Evolutionary conservation across 2,113 vertebrate genomes (phyloP).

Genomic region (Antidorcas marsupialis): DNA sequence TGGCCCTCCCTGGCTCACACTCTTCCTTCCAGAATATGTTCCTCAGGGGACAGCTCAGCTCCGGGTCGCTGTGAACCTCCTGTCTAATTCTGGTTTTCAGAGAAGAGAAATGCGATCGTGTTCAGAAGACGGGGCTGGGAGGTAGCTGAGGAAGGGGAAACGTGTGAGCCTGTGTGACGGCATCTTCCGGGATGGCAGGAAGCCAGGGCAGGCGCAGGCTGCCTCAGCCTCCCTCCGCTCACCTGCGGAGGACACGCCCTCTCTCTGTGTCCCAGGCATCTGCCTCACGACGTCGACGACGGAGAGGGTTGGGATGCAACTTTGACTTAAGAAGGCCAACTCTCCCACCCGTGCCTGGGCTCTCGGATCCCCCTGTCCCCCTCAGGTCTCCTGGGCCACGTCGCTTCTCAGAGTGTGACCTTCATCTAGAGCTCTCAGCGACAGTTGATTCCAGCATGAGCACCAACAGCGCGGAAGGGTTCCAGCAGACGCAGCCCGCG

Average conservation of each 20-base stretch:
- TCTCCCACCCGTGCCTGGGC: fast-evolving
- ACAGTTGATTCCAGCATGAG: fast-evolving
- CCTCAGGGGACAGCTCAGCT: not conserved
- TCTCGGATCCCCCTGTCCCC: not conserved
- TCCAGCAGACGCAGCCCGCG: fast-evolving
- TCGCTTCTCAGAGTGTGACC: fast-evolving
- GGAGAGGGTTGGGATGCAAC: not conserved
- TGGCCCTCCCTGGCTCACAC: fast-evolving
- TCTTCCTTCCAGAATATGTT: not conserved
- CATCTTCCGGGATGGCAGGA: fast-evolving
- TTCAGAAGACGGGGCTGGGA: not conserved
- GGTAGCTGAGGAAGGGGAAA: not conserved
- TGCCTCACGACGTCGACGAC: fast-evolving
- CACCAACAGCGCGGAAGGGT: fast-evolving
- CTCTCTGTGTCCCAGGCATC: too few relatives aligned
- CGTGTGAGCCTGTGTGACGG: fast-evolving
- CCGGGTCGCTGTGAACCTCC: not conserved
- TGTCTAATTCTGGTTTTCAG: not conserved
- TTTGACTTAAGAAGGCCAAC: not conserved
- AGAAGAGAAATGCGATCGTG: not conserved
- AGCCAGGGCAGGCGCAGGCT: fast-evolving
- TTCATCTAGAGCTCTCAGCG: fast-evolving
- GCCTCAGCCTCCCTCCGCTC: too few relatives aligned
- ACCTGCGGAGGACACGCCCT: not conserved
- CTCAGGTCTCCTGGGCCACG: fast-evolving